Evolutionary conservation across 2,888 invertebrate genomes (phyloP).

Genomic region (Platycheirus rosarum): DNA sequence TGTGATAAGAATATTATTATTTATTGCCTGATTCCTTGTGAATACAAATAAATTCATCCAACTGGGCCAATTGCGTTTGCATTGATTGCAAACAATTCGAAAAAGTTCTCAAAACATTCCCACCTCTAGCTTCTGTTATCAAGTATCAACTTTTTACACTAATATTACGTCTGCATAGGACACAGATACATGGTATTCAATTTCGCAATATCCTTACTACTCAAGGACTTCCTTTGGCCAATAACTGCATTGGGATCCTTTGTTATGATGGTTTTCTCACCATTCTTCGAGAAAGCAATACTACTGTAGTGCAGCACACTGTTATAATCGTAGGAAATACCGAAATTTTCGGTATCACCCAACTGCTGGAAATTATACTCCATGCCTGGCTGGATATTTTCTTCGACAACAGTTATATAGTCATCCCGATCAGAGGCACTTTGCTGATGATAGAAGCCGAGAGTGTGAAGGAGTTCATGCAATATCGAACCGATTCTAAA

Average conservation of each 20-base stretch:
- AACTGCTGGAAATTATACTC: slow-evolving; percentile 88
- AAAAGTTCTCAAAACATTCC: slow-evolving; percentile 5
- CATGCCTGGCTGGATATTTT: slow-evolving; percentile 83
- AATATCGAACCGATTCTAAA: slow-evolving; percentile 84
- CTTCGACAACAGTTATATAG: slow-evolving; percentile 84
- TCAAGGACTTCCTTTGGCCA: slow-evolving; percentile 79
- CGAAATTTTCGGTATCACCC: slow-evolving; percentile 85
- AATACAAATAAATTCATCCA: too few species aligned
- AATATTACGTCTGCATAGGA: slow-evolving; percentile 76
- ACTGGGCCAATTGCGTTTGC: too few species aligned
- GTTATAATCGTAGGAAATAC: slow-evolving; percentile 88
- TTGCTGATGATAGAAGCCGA: slow-evolving; percentile 92
- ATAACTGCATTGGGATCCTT: slow-evolving; percentile 77
- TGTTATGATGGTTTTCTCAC: slow-evolving; percentile 87
- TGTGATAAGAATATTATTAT: too few species aligned
- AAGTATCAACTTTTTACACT: too few species aligned
- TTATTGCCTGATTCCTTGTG: too few species aligned
- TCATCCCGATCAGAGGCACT: slow-evolving; percentile 89
- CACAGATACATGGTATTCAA: slow-evolving; percentile 80
- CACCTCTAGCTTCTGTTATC: too few species aligned
- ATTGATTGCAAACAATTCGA: too few species aligned
- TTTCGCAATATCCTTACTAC: slow-evolving; percentile 77
- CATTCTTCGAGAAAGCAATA: slow-evolving; percentile 88
- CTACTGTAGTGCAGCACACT: slow-evolving; percentile 92
- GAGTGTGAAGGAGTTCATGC: slow-evolving; percentile 90